These are phyloP conservation scores for Himalopsyche kuldschensis DNA, from an alignment of 2,888 invertebrate genomes.

Conservation along the genomic window DNA sequence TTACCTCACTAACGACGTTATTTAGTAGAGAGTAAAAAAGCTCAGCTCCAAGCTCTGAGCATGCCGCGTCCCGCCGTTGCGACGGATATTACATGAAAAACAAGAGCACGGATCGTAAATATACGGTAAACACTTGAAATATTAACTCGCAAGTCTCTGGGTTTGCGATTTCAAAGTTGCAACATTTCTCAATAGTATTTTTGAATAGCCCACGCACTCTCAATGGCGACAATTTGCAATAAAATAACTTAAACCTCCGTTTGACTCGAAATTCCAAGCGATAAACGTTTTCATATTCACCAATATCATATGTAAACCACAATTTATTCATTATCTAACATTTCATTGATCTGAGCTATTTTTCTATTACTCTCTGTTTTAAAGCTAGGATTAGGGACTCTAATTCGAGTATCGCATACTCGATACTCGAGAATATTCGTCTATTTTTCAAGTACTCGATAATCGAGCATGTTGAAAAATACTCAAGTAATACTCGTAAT, in stretches of 20 bases:
- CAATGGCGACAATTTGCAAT: neutral
- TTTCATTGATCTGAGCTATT: neutral
- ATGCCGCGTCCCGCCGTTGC: neutral
- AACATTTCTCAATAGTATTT: neutral
- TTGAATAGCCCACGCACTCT: neutral
- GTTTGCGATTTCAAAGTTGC: neutral
- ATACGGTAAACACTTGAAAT: slow-evolving; percentile 8
- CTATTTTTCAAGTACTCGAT: no score
- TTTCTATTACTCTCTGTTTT: neutral
- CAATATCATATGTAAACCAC: neutral
- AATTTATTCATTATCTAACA: neutral
- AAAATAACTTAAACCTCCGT: neutral
- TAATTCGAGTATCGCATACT: no score
- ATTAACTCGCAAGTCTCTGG: neutral
- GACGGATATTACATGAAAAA: slow-evolving; percentile 8
- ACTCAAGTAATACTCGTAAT: no score
- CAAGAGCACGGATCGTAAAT: neutral
- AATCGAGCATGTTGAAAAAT: no score
- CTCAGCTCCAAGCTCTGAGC: neutral
- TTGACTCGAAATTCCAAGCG: neutral
- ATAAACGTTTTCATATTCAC: neutral
- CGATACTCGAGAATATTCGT: no score
- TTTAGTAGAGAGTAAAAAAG: slow-evolving; percentile 6
- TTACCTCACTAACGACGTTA: slow-evolving; percentile 14
- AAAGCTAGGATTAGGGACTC: no score